Evolutionary conservation across 1,140 invertebrate genomes (phyloP).

Genomic region (Lordiphosa mommai): DNA sequence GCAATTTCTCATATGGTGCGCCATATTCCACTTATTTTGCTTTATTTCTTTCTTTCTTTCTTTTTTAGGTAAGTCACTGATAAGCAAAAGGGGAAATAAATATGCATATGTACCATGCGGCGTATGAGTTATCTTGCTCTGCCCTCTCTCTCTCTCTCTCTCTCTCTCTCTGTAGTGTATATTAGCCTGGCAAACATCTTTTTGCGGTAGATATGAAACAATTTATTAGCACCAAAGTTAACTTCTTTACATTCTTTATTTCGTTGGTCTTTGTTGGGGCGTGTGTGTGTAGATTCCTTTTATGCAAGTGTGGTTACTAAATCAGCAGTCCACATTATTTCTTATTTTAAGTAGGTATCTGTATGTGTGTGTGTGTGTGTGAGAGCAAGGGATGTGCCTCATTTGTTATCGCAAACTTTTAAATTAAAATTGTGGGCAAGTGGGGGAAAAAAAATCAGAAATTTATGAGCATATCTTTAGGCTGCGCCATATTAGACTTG

Average conservation of each 20-base stretch:
- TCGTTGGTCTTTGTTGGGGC: conserved; percentile 40
- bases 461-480: conserved; percentile 65
- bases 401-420: conserved; percentile 77
- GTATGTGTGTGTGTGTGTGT: conserved; percentile 13
- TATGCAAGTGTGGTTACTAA: conserved; percentile 46
- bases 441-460: conserved; percentile 5
- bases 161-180: conserved; percentile 8
- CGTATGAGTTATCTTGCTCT: conserved; percentile 66
- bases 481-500: conserved; percentile 46
- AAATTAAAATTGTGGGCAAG: conserved; percentile 60
- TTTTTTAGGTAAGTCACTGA: conserved; percentile 57
- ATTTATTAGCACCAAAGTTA: conserved; percentile 74
- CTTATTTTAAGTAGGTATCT: conserved; percentile 57
- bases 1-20: conserved; percentile 62
- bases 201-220: conserved; percentile 60
- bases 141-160: background rate
- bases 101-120: conserved; percentile 62
- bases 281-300: conserved; percentile 4
- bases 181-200: conserved; percentile 26
- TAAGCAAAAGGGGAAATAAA: conserved; percentile 71
- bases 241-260: conserved; percentile 61
- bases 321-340: conserved; percentile 71
- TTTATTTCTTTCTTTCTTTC: conserved; percentile 44
- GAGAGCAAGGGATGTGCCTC: conserved; percentile 51
- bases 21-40: conserved; percentile 25